These are phyloP conservation scores for Tigriopus japonicus DNA, from an alignment of 1,140 invertebrate genomes.

Conservation along the genomic window DNA sequence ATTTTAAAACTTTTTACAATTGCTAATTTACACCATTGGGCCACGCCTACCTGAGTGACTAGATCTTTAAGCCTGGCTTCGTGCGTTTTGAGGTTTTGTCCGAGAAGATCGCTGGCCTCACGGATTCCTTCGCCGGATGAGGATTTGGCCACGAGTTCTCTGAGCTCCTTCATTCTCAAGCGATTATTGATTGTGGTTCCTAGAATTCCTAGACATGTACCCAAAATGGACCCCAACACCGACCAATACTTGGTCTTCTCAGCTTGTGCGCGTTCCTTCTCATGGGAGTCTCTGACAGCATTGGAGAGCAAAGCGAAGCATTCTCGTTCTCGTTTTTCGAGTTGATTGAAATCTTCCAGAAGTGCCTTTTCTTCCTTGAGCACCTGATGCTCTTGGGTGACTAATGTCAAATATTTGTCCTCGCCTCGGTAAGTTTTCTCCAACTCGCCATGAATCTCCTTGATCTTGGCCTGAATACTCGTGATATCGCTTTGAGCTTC, in stretches of 20 bases:
- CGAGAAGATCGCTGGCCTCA: no score
- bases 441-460: conserved; percentile 18
- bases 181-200: conserved; percentile 42
- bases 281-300: conserved; percentile 46
- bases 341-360: conserved; percentile 22
- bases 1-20: no score
- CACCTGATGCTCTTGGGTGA: conserved; percentile 16
- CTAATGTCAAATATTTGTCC: conserved; percentile 12
- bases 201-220: conserved; percentile 42
- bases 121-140: no score
- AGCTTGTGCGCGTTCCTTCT: conserved; percentile 46
- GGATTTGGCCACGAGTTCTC: conserved; percentile 29
- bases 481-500: conserved; percentile 23
- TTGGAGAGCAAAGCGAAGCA: conserved; percentile 42
- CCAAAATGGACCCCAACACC: conserved; percentile 45
- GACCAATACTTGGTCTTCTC: conserved; percentile 59
- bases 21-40: no score
- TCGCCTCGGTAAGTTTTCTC: conserved; percentile 16
- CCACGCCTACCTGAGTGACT: no score
- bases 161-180: conserved; percentile 41
- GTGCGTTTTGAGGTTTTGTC: no score
- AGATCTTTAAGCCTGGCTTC: no score
- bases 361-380: conserved; percentile 23
- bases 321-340: conserved; percentile 38
- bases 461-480: conserved; percentile 24